phyloP scores from a whole-genome alignment of 2,113 vertebrate genomes.

The Canis aureus region DNA sequence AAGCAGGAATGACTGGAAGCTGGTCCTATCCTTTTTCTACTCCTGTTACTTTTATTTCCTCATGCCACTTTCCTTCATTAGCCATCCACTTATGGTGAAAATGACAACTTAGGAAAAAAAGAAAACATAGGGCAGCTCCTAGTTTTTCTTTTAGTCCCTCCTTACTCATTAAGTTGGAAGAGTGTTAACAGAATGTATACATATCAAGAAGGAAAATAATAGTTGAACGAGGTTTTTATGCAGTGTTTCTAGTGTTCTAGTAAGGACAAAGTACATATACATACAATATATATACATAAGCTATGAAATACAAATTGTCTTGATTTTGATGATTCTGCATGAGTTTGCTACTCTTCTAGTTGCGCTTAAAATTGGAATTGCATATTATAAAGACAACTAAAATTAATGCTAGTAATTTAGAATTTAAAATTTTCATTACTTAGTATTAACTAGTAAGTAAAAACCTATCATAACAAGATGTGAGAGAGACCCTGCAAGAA shows the following conservation, averaged over 20 bases:
- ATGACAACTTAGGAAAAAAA: neutral
- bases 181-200: neutral
- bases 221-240: neutral
- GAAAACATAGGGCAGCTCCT: neutral
- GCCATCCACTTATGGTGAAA: neutral
- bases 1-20: neutral
- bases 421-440: constrained; percentile 41
- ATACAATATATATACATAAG: neutral
- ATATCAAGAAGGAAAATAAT: neutral
- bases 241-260: neutral
- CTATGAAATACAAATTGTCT: neutral
- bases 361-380: neutral
- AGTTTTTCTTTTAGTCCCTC: neutral
- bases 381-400: constrained; percentile 5
- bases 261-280: neutral
- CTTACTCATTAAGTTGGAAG: neutral
- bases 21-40: neutral
- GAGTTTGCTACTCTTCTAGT: neutral
- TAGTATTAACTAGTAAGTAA: neutral
- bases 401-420: constrained; percentile 9
- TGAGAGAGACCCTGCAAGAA: neutral
- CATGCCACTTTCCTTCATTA: neutral
- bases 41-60: neutral
- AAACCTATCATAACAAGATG: neutral
- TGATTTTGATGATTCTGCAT: constrained; percentile 9